phyloP scores from a whole-genome alignment of 2,113 vertebrate genomes.

The Apodemus speciosus region DNA sequence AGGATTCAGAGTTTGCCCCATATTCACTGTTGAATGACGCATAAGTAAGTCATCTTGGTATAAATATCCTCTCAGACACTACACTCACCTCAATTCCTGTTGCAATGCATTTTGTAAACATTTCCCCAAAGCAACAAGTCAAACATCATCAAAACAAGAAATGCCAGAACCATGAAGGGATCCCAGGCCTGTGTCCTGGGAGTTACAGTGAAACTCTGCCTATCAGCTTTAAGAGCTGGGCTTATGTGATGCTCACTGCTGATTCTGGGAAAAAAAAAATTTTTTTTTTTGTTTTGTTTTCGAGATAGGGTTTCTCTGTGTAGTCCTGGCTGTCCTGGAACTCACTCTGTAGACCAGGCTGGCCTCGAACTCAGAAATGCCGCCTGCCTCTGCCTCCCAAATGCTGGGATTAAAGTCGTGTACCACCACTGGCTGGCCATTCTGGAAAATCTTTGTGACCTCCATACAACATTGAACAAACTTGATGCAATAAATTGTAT shows the following conservation, averaged over 20 bases:
- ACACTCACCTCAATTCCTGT: not conserved
- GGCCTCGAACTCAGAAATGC: too few species aligned
- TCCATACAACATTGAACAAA: not conserved
- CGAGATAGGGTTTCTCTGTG: too few species aligned
- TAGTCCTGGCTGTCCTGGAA: too few species aligned
- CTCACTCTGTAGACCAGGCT: too few species aligned
- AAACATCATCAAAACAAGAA: not conserved
- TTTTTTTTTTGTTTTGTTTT: too few species aligned
- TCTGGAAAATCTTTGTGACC: not conserved
- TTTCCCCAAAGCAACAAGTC: not conserved
- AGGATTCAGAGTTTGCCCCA: not conserved
- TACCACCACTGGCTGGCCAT: too few species aligned
- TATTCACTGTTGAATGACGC: not conserved
- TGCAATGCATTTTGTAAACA: not conserved
- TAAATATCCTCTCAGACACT: not conserved
- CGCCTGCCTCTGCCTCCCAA: too few species aligned
- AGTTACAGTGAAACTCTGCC: not conserved
- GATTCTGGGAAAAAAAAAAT: not conserved
- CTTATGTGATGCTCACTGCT: not conserved
- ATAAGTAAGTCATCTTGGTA: not conserved
- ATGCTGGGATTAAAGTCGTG: too few species aligned
- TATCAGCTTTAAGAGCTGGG: not conserved
- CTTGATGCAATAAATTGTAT: not conserved
- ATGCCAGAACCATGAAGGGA: not conserved
- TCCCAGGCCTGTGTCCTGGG: not conserved